These are phyloP conservation scores for Thamnaconus septentrionalis DNA, from an alignment of 2,113 vertebrate species.

Conservation along the genomic window DNA sequence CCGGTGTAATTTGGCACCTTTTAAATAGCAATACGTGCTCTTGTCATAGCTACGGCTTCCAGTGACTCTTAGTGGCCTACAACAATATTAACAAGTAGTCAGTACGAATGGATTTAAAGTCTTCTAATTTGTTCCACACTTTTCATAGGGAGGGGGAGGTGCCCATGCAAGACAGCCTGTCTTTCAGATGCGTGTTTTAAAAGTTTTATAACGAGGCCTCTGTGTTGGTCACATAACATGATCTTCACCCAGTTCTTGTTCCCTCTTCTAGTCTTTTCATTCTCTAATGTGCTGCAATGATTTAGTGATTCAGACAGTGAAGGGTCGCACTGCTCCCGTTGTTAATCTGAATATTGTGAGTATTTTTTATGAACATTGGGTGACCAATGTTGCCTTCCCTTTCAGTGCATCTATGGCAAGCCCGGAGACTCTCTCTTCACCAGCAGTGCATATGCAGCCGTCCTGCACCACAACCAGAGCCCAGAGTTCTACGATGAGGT, in stretches of 20 bases:
- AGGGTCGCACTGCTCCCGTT: not conserved
- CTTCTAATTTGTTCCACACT: too few species aligned
- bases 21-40: too few species aligned
- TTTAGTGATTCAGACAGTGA: conserved; percentile 1
- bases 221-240: too few species aligned
- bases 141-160: too few species aligned
- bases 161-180: too few species aligned
- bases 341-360: conserved; percentile 5
- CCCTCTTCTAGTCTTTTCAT: not conserved
- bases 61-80: too few species aligned
- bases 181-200: too few species aligned
- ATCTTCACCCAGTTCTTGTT: conserved; percentile 2
- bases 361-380: not conserved
- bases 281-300: not conserved
- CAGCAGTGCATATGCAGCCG: conserved; percentile 78
- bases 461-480: conserved; percentile 95
- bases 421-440: conserved; percentile 85
- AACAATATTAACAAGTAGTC: too few species aligned
- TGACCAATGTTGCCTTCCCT: conserved; percentile 32
- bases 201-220: too few species aligned
- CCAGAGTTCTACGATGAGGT: conserved; percentile 98
- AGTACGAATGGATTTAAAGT: too few species aligned
- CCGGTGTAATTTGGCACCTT: too few species aligned
- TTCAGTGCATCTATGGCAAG: conserved; percentile 95
- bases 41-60: too few species aligned